phyloP scores from a whole-genome alignment of 1,140 invertebrate genomes.

The Brachionus rubens region DNA sequence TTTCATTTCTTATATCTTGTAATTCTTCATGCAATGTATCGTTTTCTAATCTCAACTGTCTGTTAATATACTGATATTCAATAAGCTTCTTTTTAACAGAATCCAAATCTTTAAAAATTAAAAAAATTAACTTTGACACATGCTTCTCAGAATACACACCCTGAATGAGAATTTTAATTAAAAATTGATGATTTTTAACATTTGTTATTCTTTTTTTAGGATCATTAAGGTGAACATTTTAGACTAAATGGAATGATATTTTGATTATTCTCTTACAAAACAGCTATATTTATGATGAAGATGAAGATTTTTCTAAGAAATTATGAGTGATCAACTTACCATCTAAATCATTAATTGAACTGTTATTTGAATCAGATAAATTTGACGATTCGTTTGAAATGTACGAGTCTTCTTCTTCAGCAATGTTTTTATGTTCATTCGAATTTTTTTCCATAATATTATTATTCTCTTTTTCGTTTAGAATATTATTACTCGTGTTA shows the following conservation, averaged over 20 bases:
- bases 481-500: too few species aligned
- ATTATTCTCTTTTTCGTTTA: too few species aligned
- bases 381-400: neutral
- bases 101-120: neutral
- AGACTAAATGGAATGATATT: too few species aligned
- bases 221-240: too few species aligned
- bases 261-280: too few species aligned
- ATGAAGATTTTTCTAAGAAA: too few species aligned
- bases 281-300: too few species aligned
- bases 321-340: neutral
- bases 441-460: too few species aligned
- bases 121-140: neutral
- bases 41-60: conserved; percentile 29
- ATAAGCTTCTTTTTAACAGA: conserved; percentile 12
- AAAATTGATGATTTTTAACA: too few species aligned
- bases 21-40: conserved; percentile 40
- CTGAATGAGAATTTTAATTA: too few species aligned
- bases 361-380: neutral
- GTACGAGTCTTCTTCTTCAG: neutral
- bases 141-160: too few species aligned
- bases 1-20: conserved; percentile 68
- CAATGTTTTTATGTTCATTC: neutral
- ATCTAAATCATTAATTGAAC: neutral
- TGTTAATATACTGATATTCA: conserved; percentile 17
- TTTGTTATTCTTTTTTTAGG: too few species aligned